Conservation (phyloP, 2,797 vertebrate genomes). For the Lepilemur septentrionalis region DNA sequence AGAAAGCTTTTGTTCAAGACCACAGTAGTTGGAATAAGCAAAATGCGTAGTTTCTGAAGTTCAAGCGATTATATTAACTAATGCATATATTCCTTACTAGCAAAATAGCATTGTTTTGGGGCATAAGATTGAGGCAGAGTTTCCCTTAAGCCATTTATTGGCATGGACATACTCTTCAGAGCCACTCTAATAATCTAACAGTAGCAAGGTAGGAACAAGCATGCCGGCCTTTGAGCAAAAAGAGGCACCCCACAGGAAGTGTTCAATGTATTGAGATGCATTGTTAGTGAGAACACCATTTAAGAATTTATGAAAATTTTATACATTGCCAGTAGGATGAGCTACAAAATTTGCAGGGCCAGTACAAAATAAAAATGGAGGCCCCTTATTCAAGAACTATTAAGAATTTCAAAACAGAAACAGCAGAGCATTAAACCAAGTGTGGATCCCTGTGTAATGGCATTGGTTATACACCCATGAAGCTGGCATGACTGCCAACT, state of each 20-base stretch:
- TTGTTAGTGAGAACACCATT: not conserved
- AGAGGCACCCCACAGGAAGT: not conserved
- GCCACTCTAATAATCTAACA: not conserved
- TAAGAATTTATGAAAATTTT: not conserved
- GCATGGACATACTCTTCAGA: slow-evolving; percentile 25
- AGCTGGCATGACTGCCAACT: not conserved
- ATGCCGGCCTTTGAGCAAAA: not conserved
- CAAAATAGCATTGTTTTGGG: not conserved
- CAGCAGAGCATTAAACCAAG: not conserved
- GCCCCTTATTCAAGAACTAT: not conserved
- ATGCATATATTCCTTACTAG: not conserved
- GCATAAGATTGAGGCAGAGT: not conserved
- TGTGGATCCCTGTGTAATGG: no score
- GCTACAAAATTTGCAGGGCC: not conserved
- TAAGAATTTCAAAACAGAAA: not conserved
- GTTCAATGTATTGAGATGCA: not conserved
- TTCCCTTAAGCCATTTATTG: not conserved
- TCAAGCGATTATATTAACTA: not conserved
- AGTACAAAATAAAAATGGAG: not conserved
- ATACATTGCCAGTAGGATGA: not conserved
- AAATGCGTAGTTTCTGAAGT: slow-evolving; percentile 22
- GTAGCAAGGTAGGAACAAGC: not conserved
- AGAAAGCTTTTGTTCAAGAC: slow-evolving; percentile 20
- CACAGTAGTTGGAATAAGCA: not conserved
- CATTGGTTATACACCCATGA: not conserved